Percentiles rank a stretch among this genome's conserved stretches.
These are phyloP conservation scores for Typhlomys cinereus DNA, from an alignment of 2,113 vertebrate species.

Conservation along the genomic window DNA sequence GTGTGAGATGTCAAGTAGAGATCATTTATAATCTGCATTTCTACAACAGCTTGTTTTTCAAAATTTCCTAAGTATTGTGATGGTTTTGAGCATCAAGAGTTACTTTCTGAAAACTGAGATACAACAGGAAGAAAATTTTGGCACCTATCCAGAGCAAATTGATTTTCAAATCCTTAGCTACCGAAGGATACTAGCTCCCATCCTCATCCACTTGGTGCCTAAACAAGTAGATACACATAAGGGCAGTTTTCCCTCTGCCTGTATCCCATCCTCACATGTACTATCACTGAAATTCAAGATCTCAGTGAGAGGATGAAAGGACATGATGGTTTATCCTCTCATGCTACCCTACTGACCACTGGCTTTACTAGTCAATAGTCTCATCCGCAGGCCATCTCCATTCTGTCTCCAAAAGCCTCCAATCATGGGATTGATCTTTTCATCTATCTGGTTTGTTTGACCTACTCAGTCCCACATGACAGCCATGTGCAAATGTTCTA, in stretches of 20 bases:
- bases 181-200: background rate
- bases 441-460: background rate
- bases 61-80: constrained; percentile 7
- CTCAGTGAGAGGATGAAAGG: background rate
- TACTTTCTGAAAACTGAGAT: constrained; percentile 7
- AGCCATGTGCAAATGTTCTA: background rate
- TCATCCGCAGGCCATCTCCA: background rate
- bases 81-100: background rate
- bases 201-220: background rate
- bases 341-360: background rate
- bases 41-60: background rate
- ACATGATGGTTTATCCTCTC: background rate
- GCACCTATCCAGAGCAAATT: background rate
- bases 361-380: background rate
- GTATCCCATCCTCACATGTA: background rate
- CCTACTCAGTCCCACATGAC: background rate
- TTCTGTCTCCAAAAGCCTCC: background rate
- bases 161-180: background rate
- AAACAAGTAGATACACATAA: too few relatives aligned
- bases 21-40: constrained; percentile 20
- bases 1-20: constrained; percentile 8
- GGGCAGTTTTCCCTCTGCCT: background rate
- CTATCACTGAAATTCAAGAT: background rate
- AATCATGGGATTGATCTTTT: background rate
- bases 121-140: background rate